Evolutionary conservation across 1,140 invertebrate genomes (phyloP), one percentile per base, ranked within the genome.

Genomic region (Eumeta japonica): DNA sequence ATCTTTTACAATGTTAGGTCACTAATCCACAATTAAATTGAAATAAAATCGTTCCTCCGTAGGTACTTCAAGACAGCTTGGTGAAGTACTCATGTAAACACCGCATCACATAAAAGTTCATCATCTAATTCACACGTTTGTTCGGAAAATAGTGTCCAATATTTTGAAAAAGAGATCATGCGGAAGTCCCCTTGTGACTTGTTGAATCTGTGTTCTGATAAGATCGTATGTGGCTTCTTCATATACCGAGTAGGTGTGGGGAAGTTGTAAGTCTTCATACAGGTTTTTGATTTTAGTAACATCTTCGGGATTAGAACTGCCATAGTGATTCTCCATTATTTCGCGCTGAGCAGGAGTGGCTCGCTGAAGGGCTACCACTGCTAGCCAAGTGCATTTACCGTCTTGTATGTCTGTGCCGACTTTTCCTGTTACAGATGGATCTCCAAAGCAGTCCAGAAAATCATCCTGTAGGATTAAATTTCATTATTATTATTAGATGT

Each of bases 381-480:
- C 83, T 13, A 98, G 75, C 96, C 96, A 98, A 1, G 92, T 86
- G 70, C 96, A 98, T 79, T 98, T 98, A 16, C 92, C 93, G 51
- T 96, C 91, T 67, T 89, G 79, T 46, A 98, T 97, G 58, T 98
- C 96, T 3, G 85, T 94, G 1, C 91, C 90, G 14, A 85, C 73
- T 77, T 98, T 98, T 2, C 94, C 95, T 3, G 85, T 95, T 0
- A 89, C 77, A 14, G 82, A 74, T 10, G 87, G 80, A 67, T 96
- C 84, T 1, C 94, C 94, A 65, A 88, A 98, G 60, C 89, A 94
- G 66, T 98, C 94, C 10, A 98, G 76, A 62, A 88, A 97, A 62
- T 98, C 96, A 74, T 99, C 91, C 83, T 95, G 80, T 24, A 83
- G 73, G 43, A 37, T 40, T 30, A 24, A 12, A 4, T 7, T 30